Base-by-base conservation (phyloP, 2,797 vertebrate species). In the Ambastaia sidthimunki region DNA sequence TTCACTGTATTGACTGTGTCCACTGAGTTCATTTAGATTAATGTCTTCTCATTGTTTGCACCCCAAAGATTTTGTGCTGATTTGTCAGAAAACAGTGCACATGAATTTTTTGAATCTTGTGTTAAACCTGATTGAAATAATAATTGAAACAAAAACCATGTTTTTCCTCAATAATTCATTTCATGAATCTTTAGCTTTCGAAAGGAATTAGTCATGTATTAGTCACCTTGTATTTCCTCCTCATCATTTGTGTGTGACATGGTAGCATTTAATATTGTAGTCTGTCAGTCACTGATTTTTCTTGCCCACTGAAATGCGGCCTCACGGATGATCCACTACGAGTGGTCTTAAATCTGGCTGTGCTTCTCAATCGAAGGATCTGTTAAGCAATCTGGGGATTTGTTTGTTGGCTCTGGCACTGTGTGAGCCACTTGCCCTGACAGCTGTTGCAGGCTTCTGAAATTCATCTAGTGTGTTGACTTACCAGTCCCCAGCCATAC, bases 401-500 rank as follows among this genome's bases (percentile, higher is more conserved):
- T 92, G 91, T 91, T 91, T 90, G 89, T 90, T 91, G 80, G 44
- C 89, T 82, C 59, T 71, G 83, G 91, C 87, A 88, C 89, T 89
- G 7, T 44, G 84, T 85, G 84, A 90, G 90, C 89, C 88, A 86
- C 85, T 90, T 88, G 90, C 89, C 91, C 91, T 89, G 88, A 91
- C 90, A 89, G 90, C 92, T 92, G 88, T 83, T 89, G 88, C 86
- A 76, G 78, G 54, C 73, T 78, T 82, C 84, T 66, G 87, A 88
- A 92, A 89, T 92, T 89, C 89, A 91, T 92, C 91, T 90, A 82
- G 73, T 76, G 84, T 93, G 91, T 93, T 94, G 88, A 93, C 89
- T 92, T 91, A 89, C 85, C 77, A 89, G 84, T 87, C 86, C 81
- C 19, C 83, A 85, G 76, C 44, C 78, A 75, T 81, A 84, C 79